These are phyloP conservation scores for Camelus bactrianus DNA, from an alignment of 2,113 vertebrate genomes.

Conservation along the genomic window DNA sequence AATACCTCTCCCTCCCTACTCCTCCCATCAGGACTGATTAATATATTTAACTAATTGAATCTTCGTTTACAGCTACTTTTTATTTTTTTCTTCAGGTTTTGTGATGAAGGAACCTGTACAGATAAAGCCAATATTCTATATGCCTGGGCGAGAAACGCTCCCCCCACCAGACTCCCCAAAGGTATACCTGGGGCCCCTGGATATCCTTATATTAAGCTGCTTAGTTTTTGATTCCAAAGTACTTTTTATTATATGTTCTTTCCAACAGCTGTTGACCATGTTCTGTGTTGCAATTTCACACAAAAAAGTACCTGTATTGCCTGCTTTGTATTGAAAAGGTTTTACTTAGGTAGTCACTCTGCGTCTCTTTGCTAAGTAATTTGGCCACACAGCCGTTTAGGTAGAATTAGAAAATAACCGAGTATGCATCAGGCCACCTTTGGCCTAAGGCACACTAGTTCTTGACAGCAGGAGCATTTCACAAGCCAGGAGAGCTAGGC, in stretches of 20 bases:
- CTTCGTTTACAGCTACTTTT: conserved; percentile 11
- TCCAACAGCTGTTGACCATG: not conserved
- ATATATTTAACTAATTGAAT: not conserved
- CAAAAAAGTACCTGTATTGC: not conserved
- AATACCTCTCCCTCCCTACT: not conserved
- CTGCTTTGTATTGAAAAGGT: not conserved
- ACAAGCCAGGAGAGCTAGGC: conserved; percentile 21
- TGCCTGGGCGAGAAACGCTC: conserved; percentile 97
- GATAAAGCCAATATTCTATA: conserved; percentile 96
- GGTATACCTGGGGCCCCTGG: conserved; percentile 83
- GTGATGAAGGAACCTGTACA: conserved; percentile 94
- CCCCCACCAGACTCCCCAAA: conserved; percentile 95
- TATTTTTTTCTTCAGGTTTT: conserved; percentile 90
- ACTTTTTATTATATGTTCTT: not conserved
- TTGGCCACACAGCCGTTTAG: not conserved
- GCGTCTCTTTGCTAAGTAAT: conserved; percentile 14
- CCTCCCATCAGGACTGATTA: not conserved
- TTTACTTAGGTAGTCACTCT: not conserved
- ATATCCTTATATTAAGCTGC: not conserved
- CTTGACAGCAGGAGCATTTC: conserved; percentile 1
- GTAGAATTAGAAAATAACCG: conserved; percentile 45
- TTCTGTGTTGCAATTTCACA: not conserved
- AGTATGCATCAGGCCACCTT: not conserved
- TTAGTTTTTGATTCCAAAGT: not conserved
- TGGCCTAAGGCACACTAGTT: conserved; percentile 15